Conservation (phyloP, 2,113 vertebrate species). For the Aspiorhynchus laticeps region DNA sequence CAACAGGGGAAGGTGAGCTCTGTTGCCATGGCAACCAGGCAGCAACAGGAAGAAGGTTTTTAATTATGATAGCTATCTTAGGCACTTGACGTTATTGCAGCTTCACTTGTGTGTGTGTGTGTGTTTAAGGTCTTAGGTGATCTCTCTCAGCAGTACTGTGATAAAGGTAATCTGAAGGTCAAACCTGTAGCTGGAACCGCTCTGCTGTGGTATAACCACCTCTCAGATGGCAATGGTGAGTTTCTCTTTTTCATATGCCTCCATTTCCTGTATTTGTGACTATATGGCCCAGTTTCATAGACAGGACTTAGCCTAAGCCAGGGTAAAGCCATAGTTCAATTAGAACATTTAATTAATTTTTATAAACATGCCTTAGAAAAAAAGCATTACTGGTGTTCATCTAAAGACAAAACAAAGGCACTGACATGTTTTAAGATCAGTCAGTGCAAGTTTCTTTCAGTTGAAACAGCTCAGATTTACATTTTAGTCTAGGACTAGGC, state of each 20-base stretch:
- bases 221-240: slow-evolving; percentile 94
- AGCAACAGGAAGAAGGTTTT: slow-evolving; percentile 43
- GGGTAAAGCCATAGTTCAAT: no score
- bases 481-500: no score
- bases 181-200: slow-evolving; percentile 88
- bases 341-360: no score
- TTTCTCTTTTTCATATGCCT: not conserved
- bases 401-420: no score
- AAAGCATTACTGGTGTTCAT: no score
- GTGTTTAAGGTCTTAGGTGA: slow-evolving; percentile 86
- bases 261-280: not conserved
- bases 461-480: no score
- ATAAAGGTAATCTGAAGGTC: slow-evolving; percentile 88
- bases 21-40: slow-evolving; percentile 7
- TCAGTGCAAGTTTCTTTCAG: no score
- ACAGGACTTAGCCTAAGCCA: no score
- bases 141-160: slow-evolving; percentile 88
- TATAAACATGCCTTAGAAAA: no score
- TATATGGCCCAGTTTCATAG: no score
- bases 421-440: no score
- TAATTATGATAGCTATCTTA: slow-evolving; percentile 15
- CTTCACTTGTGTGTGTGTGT: slow-evolving; percentile 25
- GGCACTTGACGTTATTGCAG: not conserved
- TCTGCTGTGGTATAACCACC: slow-evolving; percentile 97
- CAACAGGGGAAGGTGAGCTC: not conserved